Base-by-base conservation (phyloP, 2,888 invertebrate species). In the Chorisops tibialis region DNA sequence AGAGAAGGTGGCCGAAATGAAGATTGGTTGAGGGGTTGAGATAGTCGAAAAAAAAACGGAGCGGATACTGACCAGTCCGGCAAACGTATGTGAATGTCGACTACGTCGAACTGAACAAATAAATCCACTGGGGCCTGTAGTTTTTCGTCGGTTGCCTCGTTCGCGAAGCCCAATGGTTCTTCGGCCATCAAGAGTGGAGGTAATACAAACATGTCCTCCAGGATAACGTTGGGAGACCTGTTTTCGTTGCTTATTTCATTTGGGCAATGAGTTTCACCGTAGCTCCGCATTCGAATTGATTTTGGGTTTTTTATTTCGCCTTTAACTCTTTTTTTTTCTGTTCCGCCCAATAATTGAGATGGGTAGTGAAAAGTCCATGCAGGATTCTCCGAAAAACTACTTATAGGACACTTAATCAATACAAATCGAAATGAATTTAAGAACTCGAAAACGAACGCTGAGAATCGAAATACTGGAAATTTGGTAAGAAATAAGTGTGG, bases 231-330 rank as follows among this genome's bases (percentile, higher is more conserved):
- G 56, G 58, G 58, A 56, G 63, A 58, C 35, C 60, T 64, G 64
- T 60, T 62, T 64, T 64, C 64, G 64, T 64, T 64, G 62, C 64
- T 64, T 62, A 64, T 64, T 64, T 64, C 64, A 64, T 64, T 64
- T 64, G 62, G 54, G 59, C 64, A 64, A 64, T 64, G 62, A 64
- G 64, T 62, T 62, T 62, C 52, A 41, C 54, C 60, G 48, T 49
- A 60, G 59, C 62, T 62, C 62, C 50, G 54, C 62, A 64, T 62
- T 64, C 59, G 62, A 62, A 64, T 62, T 64, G 62, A 62, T 62
- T 64, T 64, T 56, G 18, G 43, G 30, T 43, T 56, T 43, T 21
- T 47, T 21, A 30, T 56, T 43, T 37, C 35, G 12, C 11, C 37
- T 19, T 38, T 54, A 11, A 22, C 18, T 4, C 51, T 54, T 61